Evolutionary conservation across 1,140 invertebrate species (phyloP), one percentile per base, ranked within the genome.

Genomic region (Pollicipes pollicipes): DNA sequence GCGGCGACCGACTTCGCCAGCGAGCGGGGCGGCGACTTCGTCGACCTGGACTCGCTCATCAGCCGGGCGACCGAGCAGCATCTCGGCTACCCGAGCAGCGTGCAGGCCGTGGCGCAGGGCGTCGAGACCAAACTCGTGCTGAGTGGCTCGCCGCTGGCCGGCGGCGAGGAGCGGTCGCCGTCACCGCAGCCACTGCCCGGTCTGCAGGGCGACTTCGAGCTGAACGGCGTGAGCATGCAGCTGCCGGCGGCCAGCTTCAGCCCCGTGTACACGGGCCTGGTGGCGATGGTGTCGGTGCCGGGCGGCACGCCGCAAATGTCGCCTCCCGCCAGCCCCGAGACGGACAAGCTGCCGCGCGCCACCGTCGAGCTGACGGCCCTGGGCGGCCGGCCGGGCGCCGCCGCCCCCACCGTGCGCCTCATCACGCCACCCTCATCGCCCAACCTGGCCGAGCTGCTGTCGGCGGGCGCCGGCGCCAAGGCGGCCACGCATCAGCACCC

Each of bases 341-440:
- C 78, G 71, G 73, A 78, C 67, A 74, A 73, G 66, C 70, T 75
- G 31, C 73, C 75, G 13, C 66, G 73, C 29, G 72, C 72, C 13
- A 68, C 73, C 28, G 66, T 68, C 28, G 72, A 69, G 64, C 73
- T 72, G n/a, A 67, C 58, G 70, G 27, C 67, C 28, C 35, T 67
- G 30, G 30, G 66, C 21, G 45, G 45, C 45, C 2, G 45, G 28
- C 17, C n/a, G 8, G 45, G 66, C 28, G 72, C 67, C 3, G 68
- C 70, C 70, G 32, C 63, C 28, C 70, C 26, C 71, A 45, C 72
- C 10, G 27, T 76, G 21, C 76, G 79, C 73, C 78, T 84, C 71
- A 83, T 84, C 75, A 83, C 83, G 8, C 83, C 84, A 26, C 84
- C 83, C 21, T 82, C 82, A 17, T 84, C 83, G 0, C 83, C 83